Evolutionary conservation across 2,797 vertebrate species (phyloP), one percentile per base, ranked within the genome.

Genomic region (Catharus ustulatus): DNA sequence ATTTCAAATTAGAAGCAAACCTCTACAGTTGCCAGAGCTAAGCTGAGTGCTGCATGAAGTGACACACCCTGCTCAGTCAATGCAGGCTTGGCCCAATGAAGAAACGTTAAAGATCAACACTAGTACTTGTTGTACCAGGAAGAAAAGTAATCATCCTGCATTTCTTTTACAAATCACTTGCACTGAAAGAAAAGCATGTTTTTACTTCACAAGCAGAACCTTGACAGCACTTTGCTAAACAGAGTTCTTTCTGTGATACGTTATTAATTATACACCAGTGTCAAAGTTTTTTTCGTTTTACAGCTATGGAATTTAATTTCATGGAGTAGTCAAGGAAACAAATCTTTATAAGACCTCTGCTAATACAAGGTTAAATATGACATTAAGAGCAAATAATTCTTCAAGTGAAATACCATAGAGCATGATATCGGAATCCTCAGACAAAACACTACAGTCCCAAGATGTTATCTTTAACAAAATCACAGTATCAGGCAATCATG

Each of bases 251-350:
- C 68, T 89, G 46, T 66, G 72, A 49, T 89, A 63, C 0, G 9
- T 62, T 69, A 58, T 93, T 94, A 93, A 93, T 95, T 95, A 86
- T 63, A 89, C 23, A 89, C 29, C 23, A 29, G 34, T 54, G 57
- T 42, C 49, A 57, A 52, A 15, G 29, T 40, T 66, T 59, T 73
- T 82, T 90, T 36, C 10, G n/a, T 68, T 58, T 58, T 74, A 64
- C 48, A 58, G 27, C 30, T 68, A 20, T 52, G 46, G 92, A 94
- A 85, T 91, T 92, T 43, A 8, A n/a, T 79, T 94, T 91, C 80
- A 84, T 22, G 9, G 38, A 9, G 89, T 86, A 94, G 82, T 78
- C 87, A 92, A 88, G 76, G 91, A 92, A 91, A 94, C 89, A 92
- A 94, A 88, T 89, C 66, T 94, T 95, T 93, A 5, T 48, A 52